Base-by-base conservation (phyloP, 2,113 vertebrate genomes). In the Burhinus bistriatus region DNA sequence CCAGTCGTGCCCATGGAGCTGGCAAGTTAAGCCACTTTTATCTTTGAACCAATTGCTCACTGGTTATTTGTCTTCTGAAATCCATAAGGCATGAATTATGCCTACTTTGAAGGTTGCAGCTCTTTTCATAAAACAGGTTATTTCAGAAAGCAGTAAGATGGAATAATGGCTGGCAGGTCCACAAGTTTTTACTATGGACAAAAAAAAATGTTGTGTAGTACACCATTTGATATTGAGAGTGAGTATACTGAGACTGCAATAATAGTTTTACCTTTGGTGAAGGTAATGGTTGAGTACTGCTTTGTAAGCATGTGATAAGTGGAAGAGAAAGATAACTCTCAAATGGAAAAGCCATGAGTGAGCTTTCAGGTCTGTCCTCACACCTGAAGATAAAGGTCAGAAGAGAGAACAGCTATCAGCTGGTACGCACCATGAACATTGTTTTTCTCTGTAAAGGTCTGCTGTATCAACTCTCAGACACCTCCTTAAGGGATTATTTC, bases 401-500 rank as follows among this genome's bases (percentile, higher is more conserved):
- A 83, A 89, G 19, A 91, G 25, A 91, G 73, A 97, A 57, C 16
- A 85, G 70, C 66, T 95, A 96, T 87, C 93, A 85, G 66, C 61
- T 83, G 77, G 38, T 93, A 94, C 40, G 3, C 25, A 93, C 47
- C n/a, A 72, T 0, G 12, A 95, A 94, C 92, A 94, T 79, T 87
- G 83, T 88, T 97, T 94, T 97, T 93, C 86, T 92, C 83, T 90
- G 85, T 95, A 93, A 86, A 92, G 52, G 73, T 93, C 90, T 90
- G 61, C 32, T 57, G 29, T 87, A 90, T 86, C 92, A 82, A 89
- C 61, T 66, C 54, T 69, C 40, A 64, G 65, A 82, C 66, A 93
- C 20, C 66, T 95, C 79, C 69, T 95, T 87, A 75, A 90, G 65
- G 90, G 38, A 65, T 92, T 93, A 86, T 75, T 93, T 90, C 58